Conservation (phyloP, 53 echinoderm and acorn worm species). For the Crossaster papposus region DNA sequence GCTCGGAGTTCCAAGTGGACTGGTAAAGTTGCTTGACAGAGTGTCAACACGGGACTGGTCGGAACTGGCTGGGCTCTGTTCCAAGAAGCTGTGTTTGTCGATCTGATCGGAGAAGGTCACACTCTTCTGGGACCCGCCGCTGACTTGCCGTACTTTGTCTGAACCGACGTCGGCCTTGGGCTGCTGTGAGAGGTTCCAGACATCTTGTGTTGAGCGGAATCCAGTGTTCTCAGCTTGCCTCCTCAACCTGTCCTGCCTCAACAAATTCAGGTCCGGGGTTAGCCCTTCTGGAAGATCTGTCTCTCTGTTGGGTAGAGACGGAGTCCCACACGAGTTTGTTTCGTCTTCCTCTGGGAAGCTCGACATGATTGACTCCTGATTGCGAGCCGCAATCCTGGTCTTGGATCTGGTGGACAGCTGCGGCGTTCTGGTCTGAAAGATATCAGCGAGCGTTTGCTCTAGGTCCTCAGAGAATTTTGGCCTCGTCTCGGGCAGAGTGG, state of each 20-base stretch:
- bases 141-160: constrained; percentile 47
- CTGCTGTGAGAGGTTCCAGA: neutral
- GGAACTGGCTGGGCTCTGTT: neutral
- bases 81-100: constrained; percentile 53
- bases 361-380: constrained; percentile 7
- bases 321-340: constrained; percentile 7
- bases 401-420: constrained; percentile 66
- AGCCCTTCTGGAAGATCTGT: constrained; percentile 10
- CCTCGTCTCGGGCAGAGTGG: constrained; percentile 3
- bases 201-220: neutral
- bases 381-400: constrained; percentile 33
- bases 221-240: neutral
- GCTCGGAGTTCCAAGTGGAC: neutral
- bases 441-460: constrained; percentile 72
- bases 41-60: constrained; percentile 16
- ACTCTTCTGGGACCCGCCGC: constrained; percentile 85
- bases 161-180: neutral
- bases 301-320: constrained; percentile 11
- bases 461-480: constrained; percentile 46
- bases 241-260: constrained; percentile 25
- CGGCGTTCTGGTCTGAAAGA: constrained; percentile 79
- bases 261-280: constrained; percentile 35
- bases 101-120: constrained; percentile 83
- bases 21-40: neutral
- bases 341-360: constrained; percentile 15